Conservation (phyloP, 2,113 vertebrate species). For the Plecotus auritus region DNA sequence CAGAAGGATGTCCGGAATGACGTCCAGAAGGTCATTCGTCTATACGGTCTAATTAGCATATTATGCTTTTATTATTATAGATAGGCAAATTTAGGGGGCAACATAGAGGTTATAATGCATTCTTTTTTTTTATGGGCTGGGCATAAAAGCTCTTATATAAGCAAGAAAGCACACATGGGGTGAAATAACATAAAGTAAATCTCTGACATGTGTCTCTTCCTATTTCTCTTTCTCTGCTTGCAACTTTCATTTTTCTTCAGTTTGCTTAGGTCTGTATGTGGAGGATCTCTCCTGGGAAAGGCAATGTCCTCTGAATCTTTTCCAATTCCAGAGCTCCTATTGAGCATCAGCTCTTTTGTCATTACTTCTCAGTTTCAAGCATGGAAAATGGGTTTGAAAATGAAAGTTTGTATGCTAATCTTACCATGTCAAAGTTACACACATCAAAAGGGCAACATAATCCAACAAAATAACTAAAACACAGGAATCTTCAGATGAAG, state of each 20-base stretch:
- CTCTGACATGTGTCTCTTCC: background rate
- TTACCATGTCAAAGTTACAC: conserved; percentile 26
- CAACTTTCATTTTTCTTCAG: background rate
- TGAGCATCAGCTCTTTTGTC: background rate
- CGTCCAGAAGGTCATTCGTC: no score
- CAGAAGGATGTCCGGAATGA: no score
- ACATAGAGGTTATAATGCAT: background rate
- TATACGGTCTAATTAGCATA: no score
- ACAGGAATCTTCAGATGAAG: background rate
- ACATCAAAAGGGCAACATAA: background rate
- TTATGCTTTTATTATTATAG: background rate
- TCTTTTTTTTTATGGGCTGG: background rate
- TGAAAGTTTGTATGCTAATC: conserved; percentile 4
- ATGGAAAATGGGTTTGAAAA: conserved; percentile 48
- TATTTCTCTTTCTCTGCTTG: background rate
- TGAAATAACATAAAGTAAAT: background rate
- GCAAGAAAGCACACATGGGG: background rate
- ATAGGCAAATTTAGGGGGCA: background rate
- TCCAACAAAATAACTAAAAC: conserved; percentile 12
- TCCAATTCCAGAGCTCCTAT: background rate
- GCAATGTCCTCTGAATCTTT: background rate
- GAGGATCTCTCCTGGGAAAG: background rate
- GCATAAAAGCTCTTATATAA: background rate
- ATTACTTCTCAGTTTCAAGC: conserved; percentile 12
- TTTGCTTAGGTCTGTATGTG: background rate